phyloP scores from a whole-genome alignment of 2,888 invertebrate species.

The Lithophane socia region DNA sequence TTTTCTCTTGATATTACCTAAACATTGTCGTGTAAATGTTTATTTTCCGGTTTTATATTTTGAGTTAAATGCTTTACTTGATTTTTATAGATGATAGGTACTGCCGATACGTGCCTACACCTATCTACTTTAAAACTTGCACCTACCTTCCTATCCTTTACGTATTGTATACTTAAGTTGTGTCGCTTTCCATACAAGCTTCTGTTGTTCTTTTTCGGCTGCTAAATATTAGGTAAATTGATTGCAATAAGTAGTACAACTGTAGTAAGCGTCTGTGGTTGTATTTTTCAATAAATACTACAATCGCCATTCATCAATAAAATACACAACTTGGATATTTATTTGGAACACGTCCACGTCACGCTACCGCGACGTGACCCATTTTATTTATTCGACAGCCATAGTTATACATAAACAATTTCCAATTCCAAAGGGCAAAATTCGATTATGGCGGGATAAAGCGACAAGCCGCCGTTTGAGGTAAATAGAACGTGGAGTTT shows the following conservation, averaged over 20 bases:
- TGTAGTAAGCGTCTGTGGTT: not conserved
- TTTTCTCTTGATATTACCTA: slow-evolving; percentile 46
- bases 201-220: not conserved
- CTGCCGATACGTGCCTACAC: too few species aligned
- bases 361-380: slow-evolving; percentile 55
- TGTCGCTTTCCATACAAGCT: not conserved
- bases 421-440: slow-evolving; percentile 72
- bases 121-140: not conserved
- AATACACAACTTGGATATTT: slow-evolving; percentile 53
- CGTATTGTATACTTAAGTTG: not conserved
- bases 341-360: slow-evolving; percentile 61
- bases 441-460: slow-evolving; percentile 74
- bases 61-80: not conserved
- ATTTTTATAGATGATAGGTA: slow-evolving; percentile 3
- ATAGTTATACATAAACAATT: slow-evolving; percentile 71
- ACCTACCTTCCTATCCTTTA: not conserved
- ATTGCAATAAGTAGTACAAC: not conserved
- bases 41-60: slow-evolving; percentile 32
- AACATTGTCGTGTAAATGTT: slow-evolving; percentile 45
- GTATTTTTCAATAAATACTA: slow-evolving; percentile 24
- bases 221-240: not conserved
- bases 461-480: slow-evolving; percentile 58
- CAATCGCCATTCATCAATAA: slow-evolving; percentile 40
- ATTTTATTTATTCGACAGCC: slow-evolving; percentile 65
- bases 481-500: slow-evolving; percentile 55